These are phyloP conservation scores for Dendroctonus valens DNA, from an alignment of 1,140 invertebrate species.

Conservation along the genomic window DNA sequence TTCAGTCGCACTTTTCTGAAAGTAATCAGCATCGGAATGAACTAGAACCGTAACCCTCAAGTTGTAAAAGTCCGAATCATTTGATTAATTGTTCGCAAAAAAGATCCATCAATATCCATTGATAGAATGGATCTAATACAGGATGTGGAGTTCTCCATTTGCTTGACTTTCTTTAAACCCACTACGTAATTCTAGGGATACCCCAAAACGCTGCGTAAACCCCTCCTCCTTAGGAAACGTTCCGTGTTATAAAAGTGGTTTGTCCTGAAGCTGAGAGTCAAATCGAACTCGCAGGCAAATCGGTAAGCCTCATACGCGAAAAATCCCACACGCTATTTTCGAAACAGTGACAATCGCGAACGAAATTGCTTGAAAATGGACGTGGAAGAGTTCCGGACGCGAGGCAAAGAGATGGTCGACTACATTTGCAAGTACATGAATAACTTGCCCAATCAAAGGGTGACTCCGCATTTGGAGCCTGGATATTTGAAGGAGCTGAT, in stretches of 20 bases:
- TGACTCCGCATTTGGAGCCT: slow-evolving; percentile 78
- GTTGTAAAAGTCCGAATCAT: too few relatives aligned
- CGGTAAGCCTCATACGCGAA: background rate
- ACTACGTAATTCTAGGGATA: slow-evolving; percentile 23
- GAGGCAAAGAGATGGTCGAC: slow-evolving; percentile 90
- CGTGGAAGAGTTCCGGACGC: slow-evolving; percentile 75
- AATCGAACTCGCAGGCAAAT: background rate
- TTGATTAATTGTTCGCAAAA: too few relatives aligned
- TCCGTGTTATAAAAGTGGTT: slow-evolving; percentile 18
- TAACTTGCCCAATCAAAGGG: slow-evolving; percentile 68
- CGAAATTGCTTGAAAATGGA: slow-evolving; percentile 63
- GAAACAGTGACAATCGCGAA: background rate
- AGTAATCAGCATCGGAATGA: too few relatives aligned
- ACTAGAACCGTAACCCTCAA: too few relatives aligned
- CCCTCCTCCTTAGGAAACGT: slow-evolving; percentile 9
- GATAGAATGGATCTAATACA: background rate
- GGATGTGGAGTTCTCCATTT: slow-evolving; percentile 6
- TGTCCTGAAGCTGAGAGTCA: slow-evolving; percentile 1
- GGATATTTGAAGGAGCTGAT: slow-evolving; percentile 79
- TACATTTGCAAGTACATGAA: slow-evolving; percentile 88
- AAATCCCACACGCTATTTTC: background rate
- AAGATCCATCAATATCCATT: too few relatives aligned
- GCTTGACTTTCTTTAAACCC: slow-evolving; percentile 13
- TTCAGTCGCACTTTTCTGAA: too few relatives aligned
- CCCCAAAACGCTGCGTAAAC: slow-evolving; percentile 9